A percentile compares a stretch with the other conserved stretches of the same genome.
Conservation (phyloP, 2,797 vertebrate genomes). For the Centropyge bicolor region DNA sequence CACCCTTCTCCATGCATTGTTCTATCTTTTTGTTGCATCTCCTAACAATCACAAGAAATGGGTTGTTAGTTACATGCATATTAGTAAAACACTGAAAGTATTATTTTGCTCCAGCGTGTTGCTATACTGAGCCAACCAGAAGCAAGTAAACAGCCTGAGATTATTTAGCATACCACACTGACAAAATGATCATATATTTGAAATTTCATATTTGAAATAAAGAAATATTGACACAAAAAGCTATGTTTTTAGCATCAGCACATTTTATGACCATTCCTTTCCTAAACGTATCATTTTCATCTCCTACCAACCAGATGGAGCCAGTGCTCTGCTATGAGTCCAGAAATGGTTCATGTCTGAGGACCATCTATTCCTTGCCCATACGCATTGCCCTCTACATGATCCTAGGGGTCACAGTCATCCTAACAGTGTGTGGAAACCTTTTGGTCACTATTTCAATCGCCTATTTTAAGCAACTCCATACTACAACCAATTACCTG, state of each 20-base stretch:
- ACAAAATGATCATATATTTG: too few relatives aligned
- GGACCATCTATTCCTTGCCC: slow-evolving; percentile 30
- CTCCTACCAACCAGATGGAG: slow-evolving; percentile 41
- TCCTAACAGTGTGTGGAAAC: slow-evolving; percentile 57
- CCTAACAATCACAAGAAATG: neutral
- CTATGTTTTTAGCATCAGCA: neutral
- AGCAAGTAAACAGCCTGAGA: too few relatives aligned
- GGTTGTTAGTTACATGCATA: neutral
- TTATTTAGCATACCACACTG: too few relatives aligned
- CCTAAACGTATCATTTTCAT: neutral
- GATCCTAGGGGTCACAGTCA: slow-evolving; percentile 17
- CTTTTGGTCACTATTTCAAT: slow-evolving; percentile 48
- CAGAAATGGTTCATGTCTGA: slow-evolving; percentile 48
- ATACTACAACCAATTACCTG: slow-evolving; percentile 62
- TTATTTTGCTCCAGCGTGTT: neutral
- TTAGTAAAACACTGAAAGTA: too few relatives aligned
- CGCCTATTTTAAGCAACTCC: slow-evolving; percentile 55
- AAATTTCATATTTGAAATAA: too few relatives aligned
- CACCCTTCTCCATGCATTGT: neutral
- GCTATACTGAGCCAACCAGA: too few relatives aligned
- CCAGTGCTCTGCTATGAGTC: slow-evolving; percentile 42
- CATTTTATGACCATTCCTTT: neutral
- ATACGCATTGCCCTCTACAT: slow-evolving; percentile 42
- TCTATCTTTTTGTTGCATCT: neutral
- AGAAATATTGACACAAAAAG: neutral